Evolutionary conservation across 2,113 vertebrate genomes (phyloP).

Genomic region (Sander vitreus): DNA sequence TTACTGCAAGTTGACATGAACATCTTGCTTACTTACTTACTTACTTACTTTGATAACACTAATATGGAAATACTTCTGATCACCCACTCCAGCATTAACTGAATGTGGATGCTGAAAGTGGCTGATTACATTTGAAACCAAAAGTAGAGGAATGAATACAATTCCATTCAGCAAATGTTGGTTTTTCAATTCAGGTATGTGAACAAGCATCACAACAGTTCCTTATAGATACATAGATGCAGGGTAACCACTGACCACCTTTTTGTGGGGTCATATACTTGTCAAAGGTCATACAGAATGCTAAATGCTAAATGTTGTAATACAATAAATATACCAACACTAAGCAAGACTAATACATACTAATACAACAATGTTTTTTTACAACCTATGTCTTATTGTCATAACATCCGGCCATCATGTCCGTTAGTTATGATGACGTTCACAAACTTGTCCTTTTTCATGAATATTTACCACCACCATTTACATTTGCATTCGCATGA

Average conservation of each 20-base stretch:
- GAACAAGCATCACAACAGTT: not conserved
- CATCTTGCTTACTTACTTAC: not conserved
- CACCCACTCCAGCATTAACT: not conserved
- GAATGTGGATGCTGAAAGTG: not conserved
- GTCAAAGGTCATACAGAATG: not conserved
- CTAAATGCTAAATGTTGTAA: not conserved
- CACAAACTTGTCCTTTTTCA: too few relatives aligned
- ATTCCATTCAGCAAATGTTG: not conserved
- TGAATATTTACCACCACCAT: too few relatives aligned
- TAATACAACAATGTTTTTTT: too few relatives aligned
- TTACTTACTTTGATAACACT: not conserved
- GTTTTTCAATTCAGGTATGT: not conserved
- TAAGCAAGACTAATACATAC: not conserved
- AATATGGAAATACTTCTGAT: not conserved
- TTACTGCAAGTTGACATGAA: not conserved
- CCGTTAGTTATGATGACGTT: not conserved
- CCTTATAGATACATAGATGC: not conserved
- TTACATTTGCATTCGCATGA: too few relatives aligned
- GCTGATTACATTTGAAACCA: not conserved
- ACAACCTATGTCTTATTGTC: not conserved
- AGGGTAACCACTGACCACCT: not conserved
- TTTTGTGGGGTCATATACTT: not conserved
- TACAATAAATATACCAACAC: not conserved
- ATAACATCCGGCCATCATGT: not conserved
- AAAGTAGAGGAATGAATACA: not conserved